Evolutionary conservation across 2,797 vertebrate species (phyloP), one percentile per base, ranked within the genome.

Genomic region (Chromis chromis): DNA sequence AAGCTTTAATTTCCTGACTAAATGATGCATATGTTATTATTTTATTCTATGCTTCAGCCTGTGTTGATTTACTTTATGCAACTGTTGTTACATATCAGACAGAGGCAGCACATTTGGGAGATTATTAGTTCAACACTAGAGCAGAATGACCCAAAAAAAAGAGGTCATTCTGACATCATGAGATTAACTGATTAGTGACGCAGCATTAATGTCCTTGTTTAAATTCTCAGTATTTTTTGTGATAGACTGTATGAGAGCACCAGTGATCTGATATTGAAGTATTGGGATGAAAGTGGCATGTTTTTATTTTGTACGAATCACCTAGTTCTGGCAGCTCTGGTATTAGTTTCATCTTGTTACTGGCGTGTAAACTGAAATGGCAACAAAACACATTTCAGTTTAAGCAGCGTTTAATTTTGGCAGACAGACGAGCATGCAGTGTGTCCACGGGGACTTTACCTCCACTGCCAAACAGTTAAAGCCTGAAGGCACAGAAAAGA

Each of bases 1-100:
- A 79, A 84, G 87, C 90, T 93, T 93, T 89, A 85, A 72, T 90
- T 89, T 89, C 52, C 7, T 57, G 17, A 86, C 70, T 80, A 80
- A 81, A 84, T 76, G 76, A 85, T 89, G 83, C 74, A 88, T 57
- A 61, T 65, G 21, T 74, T 77, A 82, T 72, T 64, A 44, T 68
- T 81, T 66, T 13, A 40, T 62, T 64, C 19, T 56, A 59, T n/a
- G 8, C 69, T 79, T 64, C 39, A 50, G 55, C 33, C 6, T 76
- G 22, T 59, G 13, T 63, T 31, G 4, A 64, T 70, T 81, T 83
- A 16, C n/a, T 76, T 83, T 28, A 49, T 84, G 76, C 67, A 78
- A 69, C 59, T 40, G n/a, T 53, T 50, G 52, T 83, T 71, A 69
- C 66, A 72, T 83, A 78, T 86, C 65, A 68, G 49, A 71, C 27